Conservation (phyloP, 2,888 invertebrate genomes). For the Dilophus febrilis region DNA sequence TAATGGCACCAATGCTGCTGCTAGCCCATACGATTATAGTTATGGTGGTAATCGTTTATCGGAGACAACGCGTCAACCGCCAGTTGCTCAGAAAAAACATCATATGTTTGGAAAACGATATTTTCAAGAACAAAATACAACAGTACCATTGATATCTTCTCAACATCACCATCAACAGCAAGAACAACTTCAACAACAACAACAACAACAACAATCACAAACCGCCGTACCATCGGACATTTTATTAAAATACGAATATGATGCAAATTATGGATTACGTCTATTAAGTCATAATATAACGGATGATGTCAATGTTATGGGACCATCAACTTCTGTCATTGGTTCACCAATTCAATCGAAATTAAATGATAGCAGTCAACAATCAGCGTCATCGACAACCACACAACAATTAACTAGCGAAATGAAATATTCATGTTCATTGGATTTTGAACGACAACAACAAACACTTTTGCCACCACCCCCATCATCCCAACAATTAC, state of each 20-base stretch:
- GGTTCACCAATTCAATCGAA: conserved; percentile 20
- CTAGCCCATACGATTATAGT: conserved; percentile 54
- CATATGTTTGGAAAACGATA: conserved; percentile 83
- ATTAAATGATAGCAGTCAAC: conserved; percentile 16
- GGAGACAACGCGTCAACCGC: conserved; percentile 35
- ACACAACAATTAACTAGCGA: conserved; percentile 23
- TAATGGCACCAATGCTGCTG: too few species aligned
- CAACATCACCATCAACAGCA: conserved; percentile 15
- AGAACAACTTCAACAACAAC: conserved; percentile 14
- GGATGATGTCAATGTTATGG: conserved; percentile 15
- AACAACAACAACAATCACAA: conserved; percentile 14
- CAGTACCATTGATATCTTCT: conserved; percentile 13
- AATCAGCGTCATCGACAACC: neutral
- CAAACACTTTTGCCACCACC: too few species aligned
- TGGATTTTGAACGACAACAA: conserved; percentile 39
- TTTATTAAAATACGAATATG: conserved; percentile 42
- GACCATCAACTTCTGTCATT: too few species aligned
- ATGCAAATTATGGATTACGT: conserved; percentile 23
- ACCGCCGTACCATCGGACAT: conserved; percentile 8
- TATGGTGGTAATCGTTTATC: conserved; percentile 42
- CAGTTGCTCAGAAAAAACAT: conserved; percentile 75
- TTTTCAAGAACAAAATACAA: conserved; percentile 42
- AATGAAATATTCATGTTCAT: conserved; percentile 50
- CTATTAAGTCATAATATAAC: conserved; percentile 17
- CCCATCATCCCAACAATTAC: conserved; percentile 22